Evolutionary conservation across 2,113 vertebrate genomes (phyloP), one percentile per base, ranked within the genome.

Genomic region (Chlorodrepanis virens): DNA sequence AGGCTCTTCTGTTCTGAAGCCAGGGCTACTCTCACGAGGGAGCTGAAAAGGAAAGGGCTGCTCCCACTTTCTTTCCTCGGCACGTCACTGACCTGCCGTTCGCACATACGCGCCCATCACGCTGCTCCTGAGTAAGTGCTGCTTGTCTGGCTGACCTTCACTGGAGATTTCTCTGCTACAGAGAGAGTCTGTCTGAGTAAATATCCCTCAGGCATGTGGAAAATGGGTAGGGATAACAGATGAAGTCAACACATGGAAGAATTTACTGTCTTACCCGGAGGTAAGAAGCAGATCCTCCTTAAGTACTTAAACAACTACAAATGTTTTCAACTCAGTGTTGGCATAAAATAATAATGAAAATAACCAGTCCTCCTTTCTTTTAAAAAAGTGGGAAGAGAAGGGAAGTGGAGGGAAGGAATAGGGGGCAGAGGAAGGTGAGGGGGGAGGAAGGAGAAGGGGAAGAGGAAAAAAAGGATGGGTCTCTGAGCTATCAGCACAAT

Each of bases 271-370:
- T 87, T 83, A 59, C 75, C 78, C 61, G 8, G 53, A 94, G 94
- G 93, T 91, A 92, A 96, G 79, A 87, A 74, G 61, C 74, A 84
- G 49, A 94, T 97, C 91, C 52, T 91, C 52, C 42, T 74, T 93
- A 88, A 96, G 47, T 35, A 94, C 56, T 96, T 95, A 91, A 96
- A 92, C 89, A 93, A 82, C 82, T 88, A 96, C 64, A 90, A 97
- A 96, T 96, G 93, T 72, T 90, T 94, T 96, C 83, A 94, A 78
- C 50, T 94, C 59, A 56, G 53, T 93, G 57, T 75, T 71, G 61
- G 24, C 69, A 84, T 89, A 95, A 86, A 95, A 93, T 79, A 92
- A 91, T 83, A 93, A 89, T 39, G 78, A 90, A 92, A 92, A 95
- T 79, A 91, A 70, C 40, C 35, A 37, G 42, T 61, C 14, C 14